These are phyloP conservation scores for Daboia siamensis DNA, from an alignment of 2,113 vertebrate species.

Conservation along the genomic window DNA sequence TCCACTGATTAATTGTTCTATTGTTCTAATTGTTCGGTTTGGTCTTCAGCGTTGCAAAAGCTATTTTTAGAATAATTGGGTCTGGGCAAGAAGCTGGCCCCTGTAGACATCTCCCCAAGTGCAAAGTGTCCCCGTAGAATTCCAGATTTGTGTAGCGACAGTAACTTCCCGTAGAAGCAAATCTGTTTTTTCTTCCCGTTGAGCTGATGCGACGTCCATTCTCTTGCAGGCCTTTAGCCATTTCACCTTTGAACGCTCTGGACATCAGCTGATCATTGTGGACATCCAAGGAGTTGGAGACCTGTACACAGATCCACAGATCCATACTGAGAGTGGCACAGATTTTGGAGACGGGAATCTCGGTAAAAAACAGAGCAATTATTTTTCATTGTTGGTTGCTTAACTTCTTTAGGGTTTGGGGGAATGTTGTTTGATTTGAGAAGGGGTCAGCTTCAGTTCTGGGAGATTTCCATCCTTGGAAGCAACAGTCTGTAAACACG, in stretches of 20 bases:
- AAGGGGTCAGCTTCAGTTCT: neutral
- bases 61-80: neutral
- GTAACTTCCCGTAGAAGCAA: neutral
- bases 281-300: constrained; percentile 98
- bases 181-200: neutral
- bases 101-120: neutral
- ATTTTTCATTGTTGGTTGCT: neutral
- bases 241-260: constrained; percentile 94
- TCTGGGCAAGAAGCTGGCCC: neutral
- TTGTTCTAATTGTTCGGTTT: neutral
- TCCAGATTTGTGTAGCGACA: neutral
- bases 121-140: neutral
- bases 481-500: neutral
- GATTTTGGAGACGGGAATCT: constrained; percentile 98
- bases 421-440: neutral
- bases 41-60: neutral
- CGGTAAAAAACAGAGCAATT: constrained; percentile 66
- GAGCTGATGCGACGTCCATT: neutral
- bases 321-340: constrained; percentile 89
- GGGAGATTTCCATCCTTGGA: neutral
- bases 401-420: neutral
- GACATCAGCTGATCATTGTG: constrained; percentile 94
- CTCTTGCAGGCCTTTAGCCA: constrained; percentile 91
- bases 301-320: constrained; percentile 97
- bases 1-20: too few relatives aligned